phyloP scores from a whole-genome alignment of 2,113 vertebrate species.

The Fregata magnificens region DNA sequence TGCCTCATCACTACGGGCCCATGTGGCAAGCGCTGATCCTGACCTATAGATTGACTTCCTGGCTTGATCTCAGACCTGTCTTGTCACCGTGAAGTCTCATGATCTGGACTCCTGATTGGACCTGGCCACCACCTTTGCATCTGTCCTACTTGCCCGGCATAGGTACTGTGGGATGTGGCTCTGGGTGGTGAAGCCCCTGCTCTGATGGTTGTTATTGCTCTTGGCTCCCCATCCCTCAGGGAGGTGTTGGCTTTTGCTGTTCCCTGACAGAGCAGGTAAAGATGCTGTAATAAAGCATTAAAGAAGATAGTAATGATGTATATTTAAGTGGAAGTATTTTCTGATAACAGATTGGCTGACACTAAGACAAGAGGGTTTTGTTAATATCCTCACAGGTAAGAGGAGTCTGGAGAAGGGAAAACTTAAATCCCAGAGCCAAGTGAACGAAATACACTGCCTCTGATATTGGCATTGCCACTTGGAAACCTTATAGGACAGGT shows the following conservation, averaged over 20 bases:
- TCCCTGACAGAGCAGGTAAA: neutral
- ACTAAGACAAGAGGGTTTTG: neutral
- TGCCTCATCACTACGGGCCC: too few relatives aligned
- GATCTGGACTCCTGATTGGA: neutral
- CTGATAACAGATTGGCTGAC: neutral
- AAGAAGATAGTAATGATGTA: neutral
- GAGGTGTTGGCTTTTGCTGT: neutral
- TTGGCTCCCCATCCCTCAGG: neutral
- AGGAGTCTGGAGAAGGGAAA: neutral
- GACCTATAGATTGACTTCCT: neutral
- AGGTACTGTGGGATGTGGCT: neutral
- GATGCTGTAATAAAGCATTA: neutral
- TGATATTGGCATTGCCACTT: neutral
- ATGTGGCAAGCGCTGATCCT: neutral
- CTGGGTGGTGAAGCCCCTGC: neutral
- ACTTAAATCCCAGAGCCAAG: neutral
- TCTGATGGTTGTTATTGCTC: neutral
- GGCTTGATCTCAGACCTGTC: neutral
- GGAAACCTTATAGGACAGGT: neutral
- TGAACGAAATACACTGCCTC: neutral
- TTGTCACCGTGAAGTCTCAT: neutral
- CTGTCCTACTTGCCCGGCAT: neutral
- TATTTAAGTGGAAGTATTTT: neutral
- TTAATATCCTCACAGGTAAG: neutral
- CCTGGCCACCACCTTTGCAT: neutral